phyloP scores from a whole-genome alignment of 1,140 invertebrate species.

The Pogonognathellus flavescens region DNA sequence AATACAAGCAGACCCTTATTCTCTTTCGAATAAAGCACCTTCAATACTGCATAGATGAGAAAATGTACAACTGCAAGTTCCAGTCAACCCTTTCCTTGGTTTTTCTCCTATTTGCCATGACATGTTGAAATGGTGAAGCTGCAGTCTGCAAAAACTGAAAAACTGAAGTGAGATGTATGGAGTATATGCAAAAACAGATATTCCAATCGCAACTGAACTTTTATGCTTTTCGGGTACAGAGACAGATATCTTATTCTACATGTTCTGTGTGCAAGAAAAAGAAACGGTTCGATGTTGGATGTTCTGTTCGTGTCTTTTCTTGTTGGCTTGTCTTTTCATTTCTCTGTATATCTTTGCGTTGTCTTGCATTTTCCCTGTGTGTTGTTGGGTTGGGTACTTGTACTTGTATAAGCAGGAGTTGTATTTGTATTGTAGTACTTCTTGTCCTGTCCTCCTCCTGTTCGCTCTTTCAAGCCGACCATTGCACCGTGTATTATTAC shows the following conservation, averaged over 20 bases:
- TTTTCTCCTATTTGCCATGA: not conserved
- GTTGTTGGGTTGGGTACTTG: too few species aligned
- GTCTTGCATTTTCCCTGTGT: not conserved
- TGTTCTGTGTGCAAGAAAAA: not conserved
- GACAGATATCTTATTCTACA: slow-evolving; percentile 30
- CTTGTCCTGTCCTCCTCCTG: slow-evolving; percentile 17
- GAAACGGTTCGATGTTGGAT: too few species aligned
- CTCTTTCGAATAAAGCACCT: not conserved
- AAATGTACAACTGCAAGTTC: not conserved
- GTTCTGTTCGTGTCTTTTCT: not conserved
- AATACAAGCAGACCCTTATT: not conserved
- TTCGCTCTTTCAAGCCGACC: slow-evolving; percentile 27
- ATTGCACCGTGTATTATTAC: slow-evolving; percentile 51
- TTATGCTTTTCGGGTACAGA: too few species aligned
- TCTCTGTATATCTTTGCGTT: slow-evolving; percentile 5
- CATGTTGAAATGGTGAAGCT: not conserved
- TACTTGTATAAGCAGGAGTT: too few species aligned
- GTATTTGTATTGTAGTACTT: not conserved
- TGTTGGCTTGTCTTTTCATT: not conserved
- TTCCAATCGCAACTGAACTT: slow-evolving; percentile 33
- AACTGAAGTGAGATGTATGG: slow-evolving; percentile 22
- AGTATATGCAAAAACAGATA: slow-evolving; percentile 43
- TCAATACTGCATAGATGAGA: too few species aligned
- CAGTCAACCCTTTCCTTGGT: not conserved
- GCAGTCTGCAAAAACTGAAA: not conserved